Percentiles rank a stretch among this genome's conserved stretches.
These are phyloP conservation scores for Cygnus atratus DNA, from an alignment of 2,113 vertebrate genomes.

Conservation along the genomic window DNA sequence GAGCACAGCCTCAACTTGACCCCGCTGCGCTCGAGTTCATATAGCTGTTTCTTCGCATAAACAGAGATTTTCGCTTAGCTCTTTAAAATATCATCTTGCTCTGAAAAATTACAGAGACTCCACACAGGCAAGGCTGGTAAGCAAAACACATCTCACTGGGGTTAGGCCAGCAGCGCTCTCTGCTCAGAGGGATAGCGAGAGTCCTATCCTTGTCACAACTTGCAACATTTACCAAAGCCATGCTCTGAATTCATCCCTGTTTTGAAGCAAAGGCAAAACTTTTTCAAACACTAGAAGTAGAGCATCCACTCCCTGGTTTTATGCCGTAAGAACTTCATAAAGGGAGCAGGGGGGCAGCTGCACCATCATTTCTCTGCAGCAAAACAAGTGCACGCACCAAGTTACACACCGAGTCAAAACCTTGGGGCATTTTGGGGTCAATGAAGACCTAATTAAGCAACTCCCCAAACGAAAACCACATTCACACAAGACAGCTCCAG, in stretches of 20 bases:
- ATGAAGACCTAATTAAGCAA: not conserved
- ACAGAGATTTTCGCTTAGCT: constrained; percentile 20
- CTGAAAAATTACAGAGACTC: not conserved
- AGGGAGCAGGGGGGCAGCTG: not conserved
- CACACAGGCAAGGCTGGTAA: not conserved
- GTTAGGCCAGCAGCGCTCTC: not conserved
- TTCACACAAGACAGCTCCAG: not conserved
- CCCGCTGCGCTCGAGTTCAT: not conserved
- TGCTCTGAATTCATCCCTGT: accelerated
- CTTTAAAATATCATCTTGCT: constrained; percentile 5
- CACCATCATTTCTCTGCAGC: accelerated
- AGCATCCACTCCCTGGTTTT: not conserved
- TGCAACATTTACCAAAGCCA: not conserved
- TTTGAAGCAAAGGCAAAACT: not conserved
- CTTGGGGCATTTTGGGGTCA: not conserved
- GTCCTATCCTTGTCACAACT: accelerated
- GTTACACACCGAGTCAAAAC: not conserved
- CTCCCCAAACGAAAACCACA: not conserved
- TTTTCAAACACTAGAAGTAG: not conserved
- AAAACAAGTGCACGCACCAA: not conserved
- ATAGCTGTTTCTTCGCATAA: constrained; percentile 11
- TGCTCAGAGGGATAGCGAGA: accelerated
- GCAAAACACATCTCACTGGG: not conserved
- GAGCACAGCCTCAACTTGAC: constrained; percentile 15
- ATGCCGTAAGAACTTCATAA: not conserved